A percentile compares a stretch with the other conserved stretches of the same genome.
These are phyloP conservation scores for Malurus alboscapulatus DNA, from an alignment of 2,113 vertebrate genomes.

Conservation along the genomic window DNA sequence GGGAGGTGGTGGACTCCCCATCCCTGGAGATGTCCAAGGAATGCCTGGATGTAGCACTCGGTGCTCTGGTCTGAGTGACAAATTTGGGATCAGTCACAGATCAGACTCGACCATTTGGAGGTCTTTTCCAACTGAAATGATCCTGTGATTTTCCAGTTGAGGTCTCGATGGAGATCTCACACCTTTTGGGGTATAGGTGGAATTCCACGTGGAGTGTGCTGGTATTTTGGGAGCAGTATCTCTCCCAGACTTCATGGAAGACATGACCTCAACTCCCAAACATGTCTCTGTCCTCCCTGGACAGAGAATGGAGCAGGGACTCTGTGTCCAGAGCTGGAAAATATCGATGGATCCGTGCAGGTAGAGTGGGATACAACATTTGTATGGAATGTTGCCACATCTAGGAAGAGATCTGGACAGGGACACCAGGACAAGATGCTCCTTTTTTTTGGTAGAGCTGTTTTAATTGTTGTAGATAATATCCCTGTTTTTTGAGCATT, in stretches of 20 bases:
- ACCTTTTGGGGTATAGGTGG: not conserved
- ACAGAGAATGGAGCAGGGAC: not conserved
- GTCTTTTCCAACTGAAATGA: not conserved
- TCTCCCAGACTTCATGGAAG: not conserved
- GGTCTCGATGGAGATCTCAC: not conserved
- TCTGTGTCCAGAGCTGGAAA: not conserved
- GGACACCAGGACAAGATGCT: not conserved
- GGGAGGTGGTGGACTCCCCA: not conserved
- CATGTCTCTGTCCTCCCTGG: accelerated
- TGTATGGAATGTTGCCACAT: not conserved
- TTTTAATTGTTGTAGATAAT: not conserved
- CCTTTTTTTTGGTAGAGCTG: not conserved
- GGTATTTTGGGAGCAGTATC: not conserved
- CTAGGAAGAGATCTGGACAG: not conserved
- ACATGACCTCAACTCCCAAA: not conserved
- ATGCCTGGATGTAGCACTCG: accelerated
- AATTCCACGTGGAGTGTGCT: not conserved
- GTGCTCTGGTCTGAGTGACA: not conserved
- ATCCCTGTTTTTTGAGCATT: not conserved
- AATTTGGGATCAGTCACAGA: not conserved
- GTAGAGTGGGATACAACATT: not conserved
- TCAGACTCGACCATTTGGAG: accelerated
- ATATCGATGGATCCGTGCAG: not conserved
- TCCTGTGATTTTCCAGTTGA: not conserved
- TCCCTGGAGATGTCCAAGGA: not conserved